Base-by-base conservation (phyloP, 2,113 vertebrate genomes). In the Prietella phreatophila region DNA sequence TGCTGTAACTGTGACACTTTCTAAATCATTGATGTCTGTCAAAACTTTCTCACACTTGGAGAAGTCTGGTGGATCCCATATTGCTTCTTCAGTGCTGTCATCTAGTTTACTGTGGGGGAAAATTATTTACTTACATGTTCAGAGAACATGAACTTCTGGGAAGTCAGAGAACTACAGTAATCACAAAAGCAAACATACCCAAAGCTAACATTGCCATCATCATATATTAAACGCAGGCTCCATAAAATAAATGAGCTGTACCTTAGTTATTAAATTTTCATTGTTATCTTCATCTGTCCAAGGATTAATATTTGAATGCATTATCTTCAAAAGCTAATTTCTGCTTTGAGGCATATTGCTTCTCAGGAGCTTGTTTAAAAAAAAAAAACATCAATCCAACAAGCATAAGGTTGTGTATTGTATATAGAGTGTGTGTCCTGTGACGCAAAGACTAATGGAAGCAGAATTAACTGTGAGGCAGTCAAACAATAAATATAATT, bases 21-120 rank as follows among this genome's bases (percentile, higher is more conserved):
- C 88, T 78, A 99, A 93, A 73, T 94, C 95, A 85, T 93, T 82
- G 85, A 97, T 96, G 91, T 95, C 88, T 20, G 42, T 91, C 84
- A 94, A 22, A 82, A 95, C 56, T 50, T 93, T 91, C 4, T 91
- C 83, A 89, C 97, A 98, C 60, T 90, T 82, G 50, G 87, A 93
- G 92, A 96, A 84, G 25, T 95, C 90, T 73, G 96, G 94, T 50
- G 91, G 91, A 89, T 92, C 92, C 97, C 97, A 98, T 33, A 92
- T 93, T 86, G 95, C 91, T 58, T 30, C 81, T 86, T 95, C 94
- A 0, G 90, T 94, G 47, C 87, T 83, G 56, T 81, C 89, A 79
- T 93, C 75, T 87, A 96, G 87, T 86, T 92, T 90, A 87, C 95
- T 96, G 82, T 73, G 82, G 9, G 3, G 15, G 27, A 47, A 65